phyloP scores from a whole-genome alignment of 2,888 invertebrate genomes.

The Cerceris rybyensis region DNA sequence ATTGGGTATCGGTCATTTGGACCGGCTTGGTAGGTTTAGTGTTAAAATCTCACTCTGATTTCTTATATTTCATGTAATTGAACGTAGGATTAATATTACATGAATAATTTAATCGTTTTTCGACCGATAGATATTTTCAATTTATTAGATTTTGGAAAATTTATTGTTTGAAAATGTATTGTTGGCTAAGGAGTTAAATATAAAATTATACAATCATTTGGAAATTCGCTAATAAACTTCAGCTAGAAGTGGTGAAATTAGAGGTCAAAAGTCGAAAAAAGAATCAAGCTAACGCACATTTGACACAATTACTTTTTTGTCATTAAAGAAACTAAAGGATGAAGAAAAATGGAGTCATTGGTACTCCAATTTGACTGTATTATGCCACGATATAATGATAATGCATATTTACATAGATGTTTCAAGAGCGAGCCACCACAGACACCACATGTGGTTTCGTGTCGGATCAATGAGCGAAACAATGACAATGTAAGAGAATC shows the following conservation, averaged over 20 bases:
- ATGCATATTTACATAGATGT: slow-evolving; percentile 37
- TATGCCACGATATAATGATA: slow-evolving; percentile 10
- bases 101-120: no score
- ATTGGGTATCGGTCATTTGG: no score
- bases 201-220: no score
- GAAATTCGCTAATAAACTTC: no score
- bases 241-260: neutral
- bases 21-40: no score
- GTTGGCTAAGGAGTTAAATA: no score
- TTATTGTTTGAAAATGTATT: no score
- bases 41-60: no score
- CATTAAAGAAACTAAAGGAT: neutral
- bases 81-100: no score
- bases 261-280: slow-evolving; percentile 1
- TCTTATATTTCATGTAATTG: no score
- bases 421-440: slow-evolving; percentile 11
- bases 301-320: neutral
- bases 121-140: no score
- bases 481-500: slow-evolving; percentile 53
- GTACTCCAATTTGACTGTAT: slow-evolving; percentile 9
- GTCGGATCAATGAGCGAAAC: slow-evolving; percentile 39
- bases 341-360: slow-evolving; percentile 4
- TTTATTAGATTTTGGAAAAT: no score
- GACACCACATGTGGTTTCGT: neutral
- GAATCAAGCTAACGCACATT: neutral